Evolutionary conservation across 2,888 invertebrate genomes (phyloP).

Genomic region (Lampropteryx suffumata): DNA sequence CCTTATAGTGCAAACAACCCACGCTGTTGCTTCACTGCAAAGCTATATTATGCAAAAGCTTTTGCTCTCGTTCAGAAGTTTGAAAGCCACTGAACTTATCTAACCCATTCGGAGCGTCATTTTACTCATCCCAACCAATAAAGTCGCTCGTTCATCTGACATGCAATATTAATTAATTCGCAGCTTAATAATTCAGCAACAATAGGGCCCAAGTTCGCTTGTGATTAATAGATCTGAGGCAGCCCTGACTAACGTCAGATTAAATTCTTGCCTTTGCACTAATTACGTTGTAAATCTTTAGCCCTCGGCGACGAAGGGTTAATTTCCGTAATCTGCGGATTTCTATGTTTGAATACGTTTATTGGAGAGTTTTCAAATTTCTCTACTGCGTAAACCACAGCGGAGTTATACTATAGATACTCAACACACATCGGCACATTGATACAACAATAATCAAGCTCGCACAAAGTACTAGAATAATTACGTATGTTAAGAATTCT

Average conservation of each 20-base stretch:
- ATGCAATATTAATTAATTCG: constrained; percentile 48
- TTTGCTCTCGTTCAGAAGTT: not conserved
- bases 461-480: too few species aligned
- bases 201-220: constrained; percentile 34
- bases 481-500: too few species aligned
- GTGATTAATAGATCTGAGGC: constrained; percentile 42
- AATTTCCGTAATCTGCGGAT: constrained; percentile 26
- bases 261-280: constrained; percentile 37
- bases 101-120: constrained; percentile 35
- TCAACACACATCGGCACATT: too few species aligned
- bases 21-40: too few species aligned
- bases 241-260: constrained; percentile 35
- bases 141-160: constrained; percentile 37
- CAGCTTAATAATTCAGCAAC: constrained; percentile 42
- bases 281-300: constrained; percentile 35
- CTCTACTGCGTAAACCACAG: too few species aligned
- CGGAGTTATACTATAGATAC: too few species aligned
- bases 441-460: too few species aligned
- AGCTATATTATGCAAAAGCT: too few species aligned
- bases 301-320: constrained; percentile 31
- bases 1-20: too few species aligned
- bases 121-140: constrained; percentile 33
- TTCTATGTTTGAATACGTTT: constrained; percentile 15
- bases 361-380: not conserved
- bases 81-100: constrained; percentile 10